Evolutionary conservation across 2,113 vertebrate genomes (phyloP), one percentile per base, ranked within the genome.

Genomic region (Chiloscyllium plagiosum): DNA sequence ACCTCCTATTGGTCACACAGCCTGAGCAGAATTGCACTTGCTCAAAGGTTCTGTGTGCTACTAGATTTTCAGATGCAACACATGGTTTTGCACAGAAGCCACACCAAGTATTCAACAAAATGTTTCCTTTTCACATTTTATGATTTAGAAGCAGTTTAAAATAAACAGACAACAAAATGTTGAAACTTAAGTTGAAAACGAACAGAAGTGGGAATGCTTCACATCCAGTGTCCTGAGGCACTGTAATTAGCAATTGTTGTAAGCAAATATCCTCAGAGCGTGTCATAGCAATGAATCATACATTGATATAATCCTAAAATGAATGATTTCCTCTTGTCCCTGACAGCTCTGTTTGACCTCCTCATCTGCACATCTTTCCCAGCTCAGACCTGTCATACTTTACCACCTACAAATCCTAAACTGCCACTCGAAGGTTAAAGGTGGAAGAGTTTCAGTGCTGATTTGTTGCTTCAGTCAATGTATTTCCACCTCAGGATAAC

Each of bases 311-410:
- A 94, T 66, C 90, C 15, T 94, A 37, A 94, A 94, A 68, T 94
- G 90, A 94, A 94, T 68, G 90, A 68, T 94, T 68, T 94, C 61
- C 90, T 94, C 90, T 90, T 94, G 90, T 94, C 90, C 90, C 90
- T 94, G 90, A 68, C 90, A 94, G 90, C 90, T 24, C 65, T 94
- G 86, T 89, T 37, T 94, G 90, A 94, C 90, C 90, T 94, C 56
- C 50, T 94, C 90, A 68, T n/a, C 90, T 68, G 90, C 61, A 42
- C 33, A 17, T 68, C 56, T 93, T 65, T 68, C 90, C 56, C 65
- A 94, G 56, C 26, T 29, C 65, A 66, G 65, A 94, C 61, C 29
- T 66, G 90, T 94, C 90, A 94, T 68, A 52, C 65, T 68, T 68
- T 66, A 94, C 90, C 90, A n/a, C 90, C 65, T 66, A 22, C 26